Evolutionary conservation across 1,140 invertebrate species (phyloP).

Genomic region (Chironomus striatipennis): DNA sequence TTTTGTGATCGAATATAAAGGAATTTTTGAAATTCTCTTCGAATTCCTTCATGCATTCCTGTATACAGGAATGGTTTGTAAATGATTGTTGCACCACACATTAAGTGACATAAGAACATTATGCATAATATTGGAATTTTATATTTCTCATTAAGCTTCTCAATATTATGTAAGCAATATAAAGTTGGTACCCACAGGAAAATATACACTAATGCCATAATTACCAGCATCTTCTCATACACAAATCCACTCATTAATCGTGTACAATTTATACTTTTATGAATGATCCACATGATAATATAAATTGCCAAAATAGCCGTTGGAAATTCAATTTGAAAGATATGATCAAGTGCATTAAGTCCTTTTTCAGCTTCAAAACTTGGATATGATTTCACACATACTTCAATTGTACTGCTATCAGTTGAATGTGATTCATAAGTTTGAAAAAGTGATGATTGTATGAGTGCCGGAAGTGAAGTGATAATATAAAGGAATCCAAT

Average conservation of each 20-base stretch:
- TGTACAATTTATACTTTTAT: background rate
- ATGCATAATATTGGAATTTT: background rate
- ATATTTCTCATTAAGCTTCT: background rate
- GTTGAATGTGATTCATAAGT: too few species aligned
- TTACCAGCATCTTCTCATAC: background rate
- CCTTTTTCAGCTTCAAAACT: background rate
- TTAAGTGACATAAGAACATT: background rate
- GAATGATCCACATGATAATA: background rate
- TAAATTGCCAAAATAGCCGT: background rate
- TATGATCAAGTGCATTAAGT: background rate
- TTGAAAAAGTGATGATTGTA: too few species aligned
- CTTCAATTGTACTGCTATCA: background rate
- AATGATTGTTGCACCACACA: background rate
- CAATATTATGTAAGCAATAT: background rate
- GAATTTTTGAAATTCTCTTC: background rate
- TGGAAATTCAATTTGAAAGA: background rate
- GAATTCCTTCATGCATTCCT: background rate
- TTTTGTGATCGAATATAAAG: too few species aligned
- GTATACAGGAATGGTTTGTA: background rate
- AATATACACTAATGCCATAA: background rate
- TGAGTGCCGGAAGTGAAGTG: background rate
- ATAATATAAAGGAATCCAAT: background rate
- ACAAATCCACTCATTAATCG: background rate
- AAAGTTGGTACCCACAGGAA: background rate
- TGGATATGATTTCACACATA: background rate